Base-by-base conservation (phyloP, 2,113 vertebrate species). In the Xenopus laevis region DNA sequence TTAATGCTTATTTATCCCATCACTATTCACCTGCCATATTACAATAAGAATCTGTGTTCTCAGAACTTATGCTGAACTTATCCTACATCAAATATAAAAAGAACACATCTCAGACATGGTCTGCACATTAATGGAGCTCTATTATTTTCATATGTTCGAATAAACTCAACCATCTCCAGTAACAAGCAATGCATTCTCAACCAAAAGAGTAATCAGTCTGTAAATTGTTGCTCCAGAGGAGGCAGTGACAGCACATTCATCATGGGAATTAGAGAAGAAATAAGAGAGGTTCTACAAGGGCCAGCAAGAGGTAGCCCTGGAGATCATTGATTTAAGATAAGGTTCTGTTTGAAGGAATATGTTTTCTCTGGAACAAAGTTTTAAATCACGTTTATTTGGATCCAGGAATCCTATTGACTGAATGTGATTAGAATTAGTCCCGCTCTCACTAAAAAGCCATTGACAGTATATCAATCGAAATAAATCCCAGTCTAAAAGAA, bases 231-330 rank as follows among this genome's bases (percentile, higher is more conserved):
- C 59, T 64, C 47, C 13, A 17, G 46, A 70, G 50, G 67, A 63
- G 23, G 67, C 74, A 70, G 59, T 77, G 74, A 77, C 74, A 77
- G 74, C 59, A 77, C 74, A 77, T 77, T 70, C 74, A 77, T 77
- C 66, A 77, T 46, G 74, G 74, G 74, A 77, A 77, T 77, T 77
- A 77, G 57, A 64, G 74, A 64, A 57, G 74, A 58, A 27, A 75
- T 70, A 64, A 64, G 74, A 70, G 23, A 64, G 47, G 46, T 64
- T 69, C 59, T 64, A 45, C 20, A 61, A 67, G 73, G 46, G 45
- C 30, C 46, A 27, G 62, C 30, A 40, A 27, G 13, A 21, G 33
- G 10, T 12, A n/a, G 59, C 27, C 16, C 16, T 21, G 0, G 46
- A 18, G 47, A 64, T 18, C 15, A 27, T 53, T 21, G 40, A 17